These are phyloP conservation scores for Tetanocera ferruginea DNA, from an alignment of 2,888 invertebrate genomes.

Conservation along the genomic window DNA sequence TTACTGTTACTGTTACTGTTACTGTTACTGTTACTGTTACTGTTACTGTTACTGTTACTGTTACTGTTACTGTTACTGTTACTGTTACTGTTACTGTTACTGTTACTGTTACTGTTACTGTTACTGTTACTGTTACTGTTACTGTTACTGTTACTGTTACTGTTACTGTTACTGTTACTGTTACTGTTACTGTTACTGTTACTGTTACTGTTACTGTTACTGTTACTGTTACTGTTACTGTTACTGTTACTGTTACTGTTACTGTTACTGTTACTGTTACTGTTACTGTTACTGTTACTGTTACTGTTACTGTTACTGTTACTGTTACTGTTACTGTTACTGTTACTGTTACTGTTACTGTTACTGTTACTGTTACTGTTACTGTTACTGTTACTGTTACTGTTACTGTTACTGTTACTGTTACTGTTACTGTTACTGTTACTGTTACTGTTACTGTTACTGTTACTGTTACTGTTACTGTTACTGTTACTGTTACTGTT, in stretches of 20 bases:
- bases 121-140: neutral
- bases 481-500: neutral
- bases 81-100: neutral
- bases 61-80: neutral
- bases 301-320: neutral
- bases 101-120: neutral
- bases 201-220: neutral
- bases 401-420: neutral
- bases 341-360: neutral
- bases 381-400: neutral
- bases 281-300: neutral
- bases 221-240: neutral
- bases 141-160: neutral
- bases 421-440: neutral
- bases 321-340: neutral
- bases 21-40: neutral
- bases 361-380: neutral
- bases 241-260: neutral
- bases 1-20: neutral
- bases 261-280: neutral
- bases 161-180: neutral
- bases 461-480: neutral
- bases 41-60: neutral
- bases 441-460: neutral
- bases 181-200: neutral